Evolutionary conservation across 2,797 vertebrate genomes (phyloP), one percentile per base, ranked within the genome.

Genomic region (Pitangus sulphuratus): DNA sequence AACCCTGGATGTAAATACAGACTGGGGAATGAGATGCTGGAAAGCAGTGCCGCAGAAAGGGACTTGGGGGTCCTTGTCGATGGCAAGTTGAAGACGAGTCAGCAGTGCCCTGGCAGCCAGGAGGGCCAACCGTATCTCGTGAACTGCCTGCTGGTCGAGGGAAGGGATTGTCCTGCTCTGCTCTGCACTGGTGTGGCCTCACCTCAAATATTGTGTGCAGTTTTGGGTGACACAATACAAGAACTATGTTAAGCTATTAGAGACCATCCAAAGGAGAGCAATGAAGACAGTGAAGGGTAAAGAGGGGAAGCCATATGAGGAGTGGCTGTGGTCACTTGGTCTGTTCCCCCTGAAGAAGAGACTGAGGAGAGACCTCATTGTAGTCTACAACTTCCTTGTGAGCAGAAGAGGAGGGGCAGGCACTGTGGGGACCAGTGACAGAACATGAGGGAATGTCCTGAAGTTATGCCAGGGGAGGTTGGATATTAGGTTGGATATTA

Each of bases 71-170:
- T 24, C 15, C 40, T 31, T 10, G 30, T 31, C 9, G 3, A n/a
- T 44, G 20, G 11, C 40, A 44, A 24, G 40, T 24, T n/a, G 30
- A n/a, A 44, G 8, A 6, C n/a, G 30, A 44, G 7, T n/a, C 21
- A 44, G 10, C 30, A 64, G 40, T 44, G 40, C 30, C 30, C 19
- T 42, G 39, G 9, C 28, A 62, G 39, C 28, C 60, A 62, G 39
- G 39, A 40, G 18, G 28, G 28, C 8, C 60, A 61, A 4, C 19
- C 0, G 1, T 40, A 8, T 31, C 13, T 18, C 11, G 20, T 15
- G 11, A 21, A 44, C 12, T 6, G 2, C 20, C 21, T n/a, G 19
- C 7, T 8, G 11, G 30, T 31, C 1, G 1, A 24, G 14, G 7
- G 40, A 24, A 11, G 21, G 5, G 14, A 31, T 42, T 42, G 13